Evolutionary conservation across 2,113 vertebrate species (phyloP), one percentile per base, ranked within the genome.

Genomic region (Beaufortia kweichowensis): DNA sequence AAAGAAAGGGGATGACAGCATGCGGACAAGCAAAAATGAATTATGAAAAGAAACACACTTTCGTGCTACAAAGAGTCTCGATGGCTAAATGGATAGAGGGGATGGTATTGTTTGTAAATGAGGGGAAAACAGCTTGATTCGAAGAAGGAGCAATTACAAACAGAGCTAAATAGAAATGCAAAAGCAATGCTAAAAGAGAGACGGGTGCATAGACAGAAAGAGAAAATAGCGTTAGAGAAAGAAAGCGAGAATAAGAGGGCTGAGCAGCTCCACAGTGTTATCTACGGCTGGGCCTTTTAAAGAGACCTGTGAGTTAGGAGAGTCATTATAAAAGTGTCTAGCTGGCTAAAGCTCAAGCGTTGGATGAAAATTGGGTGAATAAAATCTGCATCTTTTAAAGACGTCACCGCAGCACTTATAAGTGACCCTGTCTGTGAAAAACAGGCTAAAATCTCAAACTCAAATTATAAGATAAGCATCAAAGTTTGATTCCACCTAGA

Each of bases 311-410:
- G 82, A 83, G 85, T 86, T 85, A 75, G 75, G 71, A 81, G 83
- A 88, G 86, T 87, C 88, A 89, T 90, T 90, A 87, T 89, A 91
- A 91, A 91, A 90, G 82, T 88, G 90, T 88, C 86, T 78, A 87
- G 89, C 82, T 90, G 81, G 89, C 90, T 87, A 78, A 91, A 90
- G 83, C 60, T 53, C 75, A 83, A 19, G 65, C 83, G 79, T 41
- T 73, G 81, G 81, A 83, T 84, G 82, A 87, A 89, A 91, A 88
- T 85, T 83, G 85, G 81, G 53, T 89, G 90, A 90, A 90, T 90
- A 88, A 90, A 91, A 91, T 92, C 86, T 89, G 86, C 89, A 92
- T 91, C 57, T 50, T 10, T 88, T 91, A 86, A 85, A 71, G 0
- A 29, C 83, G 82, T 85, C 70, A 79, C 79, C 28, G 69, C 74